A percentile compares a stretch with the other conserved stretches of the same genome.
Evolutionary conservation across 2,888 invertebrate genomes (phyloP).

Genomic region (Pachymerium ferrugineum): DNA sequence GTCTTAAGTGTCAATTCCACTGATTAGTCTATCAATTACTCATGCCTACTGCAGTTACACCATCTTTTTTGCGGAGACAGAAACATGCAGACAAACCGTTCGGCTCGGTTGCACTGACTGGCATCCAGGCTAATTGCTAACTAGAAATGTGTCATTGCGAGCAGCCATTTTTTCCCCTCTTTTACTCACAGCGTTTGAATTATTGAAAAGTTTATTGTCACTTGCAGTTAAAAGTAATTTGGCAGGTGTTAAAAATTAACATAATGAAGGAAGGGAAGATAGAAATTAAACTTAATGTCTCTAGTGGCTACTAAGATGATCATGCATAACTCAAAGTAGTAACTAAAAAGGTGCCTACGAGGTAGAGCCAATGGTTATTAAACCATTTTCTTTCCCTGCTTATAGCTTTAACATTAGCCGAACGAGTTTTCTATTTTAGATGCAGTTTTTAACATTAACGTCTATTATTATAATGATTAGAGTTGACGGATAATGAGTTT

Average conservation of each 20-base stretch:
- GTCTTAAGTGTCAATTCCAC: constrained; percentile 5
- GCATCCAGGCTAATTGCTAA: neutral
- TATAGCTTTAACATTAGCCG: too few species aligned
- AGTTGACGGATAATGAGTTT: too few species aligned
- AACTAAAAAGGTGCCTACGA: too few species aligned
- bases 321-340: too few species aligned
- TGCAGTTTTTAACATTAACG: too few species aligned
- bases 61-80: constrained; percentile 2
- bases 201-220: constrained; percentile 14
- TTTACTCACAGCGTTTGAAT: neutral
- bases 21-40: constrained; percentile 19
- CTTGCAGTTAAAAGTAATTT: neutral
- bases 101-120: constrained; percentile 2
- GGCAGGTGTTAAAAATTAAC: neutral
- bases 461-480: too few species aligned
- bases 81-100: constrained; percentile 8
- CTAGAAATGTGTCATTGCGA: constrained; percentile 3
- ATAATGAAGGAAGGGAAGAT: neutral
- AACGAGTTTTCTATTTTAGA: too few species aligned
- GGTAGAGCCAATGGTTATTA: too few species aligned
- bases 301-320: too few species aligned
- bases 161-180: neutral
- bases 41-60: constrained; percentile 14
- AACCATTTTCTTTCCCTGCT: too few species aligned
- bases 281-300: too few species aligned